Percentiles rank a stretch among this genome's conserved stretches.
Conservation (phyloP, 2,888 invertebrate genomes). For the Amphipoea lucens region DNA sequence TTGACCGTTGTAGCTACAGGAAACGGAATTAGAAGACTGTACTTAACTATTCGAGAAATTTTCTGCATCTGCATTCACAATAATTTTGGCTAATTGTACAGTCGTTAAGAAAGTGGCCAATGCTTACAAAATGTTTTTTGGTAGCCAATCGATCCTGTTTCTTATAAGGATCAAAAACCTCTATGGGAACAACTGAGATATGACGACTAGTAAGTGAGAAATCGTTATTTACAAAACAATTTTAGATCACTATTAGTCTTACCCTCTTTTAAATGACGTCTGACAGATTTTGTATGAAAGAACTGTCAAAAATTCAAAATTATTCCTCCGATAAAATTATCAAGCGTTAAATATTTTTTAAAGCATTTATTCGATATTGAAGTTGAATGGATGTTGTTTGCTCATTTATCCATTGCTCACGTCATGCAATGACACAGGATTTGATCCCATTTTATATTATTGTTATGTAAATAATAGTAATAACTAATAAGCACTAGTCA, state of each 20-base stretch:
- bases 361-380: constrained; percentile 1
- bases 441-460: constrained; percentile 13
- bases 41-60: not conserved
- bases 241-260: not conserved
- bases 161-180: no score
- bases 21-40: not conserved
- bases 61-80: not conserved
- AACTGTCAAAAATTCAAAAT: no score
- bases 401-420: constrained; percentile 38
- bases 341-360: not conserved
- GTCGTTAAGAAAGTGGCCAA: not conserved
- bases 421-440: constrained; percentile 51
- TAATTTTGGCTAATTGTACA: no score
- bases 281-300: no score
- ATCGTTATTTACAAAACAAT: not conserved
- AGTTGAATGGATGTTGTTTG: constrained; percentile 45
- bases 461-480: constrained; percentile 45
- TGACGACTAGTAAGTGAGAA: no score
- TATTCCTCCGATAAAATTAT: no score
- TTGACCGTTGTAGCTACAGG: not conserved
- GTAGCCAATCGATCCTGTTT: not conserved
- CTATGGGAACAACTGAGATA: no score
- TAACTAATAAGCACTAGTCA: constrained; percentile 41
- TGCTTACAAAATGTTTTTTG: not conserved
- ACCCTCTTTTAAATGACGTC: no score